These are phyloP conservation scores for Fragum whitleyi DNA, from an alignment of 2,888 invertebrate species.

Conservation along the genomic window DNA sequence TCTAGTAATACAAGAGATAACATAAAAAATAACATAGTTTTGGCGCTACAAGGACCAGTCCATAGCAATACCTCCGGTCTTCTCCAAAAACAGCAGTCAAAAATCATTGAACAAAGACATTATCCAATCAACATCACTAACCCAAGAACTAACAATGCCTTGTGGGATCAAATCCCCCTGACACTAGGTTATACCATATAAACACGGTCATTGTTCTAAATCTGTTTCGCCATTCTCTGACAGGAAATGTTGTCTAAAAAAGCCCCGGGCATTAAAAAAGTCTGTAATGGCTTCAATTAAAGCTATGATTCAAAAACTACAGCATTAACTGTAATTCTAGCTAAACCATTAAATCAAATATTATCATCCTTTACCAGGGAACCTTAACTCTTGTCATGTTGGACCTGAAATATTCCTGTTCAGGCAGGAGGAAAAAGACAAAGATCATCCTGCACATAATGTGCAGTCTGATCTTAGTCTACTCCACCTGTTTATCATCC, in stretches of 20 bases:
- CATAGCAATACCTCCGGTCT: too few relatives aligned
- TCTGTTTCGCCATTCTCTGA: neutral
- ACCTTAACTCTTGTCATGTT: too few relatives aligned
- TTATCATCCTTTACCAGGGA: neutral
- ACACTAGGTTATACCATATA: neutral
- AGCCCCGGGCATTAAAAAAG: conserved; percentile 10
- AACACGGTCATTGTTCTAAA: neutral
- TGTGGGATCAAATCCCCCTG: conserved; percentile 7
- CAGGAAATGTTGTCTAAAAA: neutral
- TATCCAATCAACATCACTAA: conserved; percentile 1
- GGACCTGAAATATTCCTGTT: too few relatives aligned
- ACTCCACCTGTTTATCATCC: too few relatives aligned
- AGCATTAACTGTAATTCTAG: conserved; percentile 18
- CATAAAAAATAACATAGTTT: too few relatives aligned
- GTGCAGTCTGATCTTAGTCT: too few relatives aligned
- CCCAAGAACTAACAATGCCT: conserved; percentile 7
- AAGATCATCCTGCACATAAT: too few relatives aligned
- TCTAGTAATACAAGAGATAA: too few relatives aligned
- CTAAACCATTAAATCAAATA: conserved; percentile 5
- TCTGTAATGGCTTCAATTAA: conserved; percentile 19
- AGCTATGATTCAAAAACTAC: conserved; percentile 10
- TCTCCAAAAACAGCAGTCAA: too few relatives aligned
- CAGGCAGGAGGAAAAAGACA: too few relatives aligned
- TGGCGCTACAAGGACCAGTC: too few relatives aligned
- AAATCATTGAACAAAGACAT: conserved; percentile 1